phyloP scores from a whole-genome alignment of 2,113 vertebrate genomes.

The Saguinus midas region DNA sequence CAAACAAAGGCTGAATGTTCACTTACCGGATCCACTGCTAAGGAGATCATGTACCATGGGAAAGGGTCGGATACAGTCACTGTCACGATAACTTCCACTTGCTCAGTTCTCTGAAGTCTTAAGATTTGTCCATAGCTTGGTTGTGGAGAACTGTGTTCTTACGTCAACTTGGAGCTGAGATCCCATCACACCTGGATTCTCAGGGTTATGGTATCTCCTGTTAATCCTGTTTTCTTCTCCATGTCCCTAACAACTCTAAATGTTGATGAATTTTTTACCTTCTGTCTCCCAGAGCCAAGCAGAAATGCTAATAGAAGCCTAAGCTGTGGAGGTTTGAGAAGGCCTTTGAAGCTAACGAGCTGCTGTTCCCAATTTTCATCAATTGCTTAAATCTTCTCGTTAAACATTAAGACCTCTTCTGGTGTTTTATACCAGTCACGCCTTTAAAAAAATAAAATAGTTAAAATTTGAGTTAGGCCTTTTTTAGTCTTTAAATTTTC shows the following conservation, averaged over 20 bases:
- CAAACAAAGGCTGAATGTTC: background rate
- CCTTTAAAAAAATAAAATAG: background rate
- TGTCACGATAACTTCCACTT: background rate
- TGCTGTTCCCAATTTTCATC: background rate
- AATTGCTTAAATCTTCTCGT: background rate
- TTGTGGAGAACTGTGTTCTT: background rate
- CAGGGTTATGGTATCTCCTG: background rate
- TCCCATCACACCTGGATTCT: background rate
- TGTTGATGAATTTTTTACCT: background rate
- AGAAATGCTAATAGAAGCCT: background rate
- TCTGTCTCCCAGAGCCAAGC: background rate
- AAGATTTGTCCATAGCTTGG: background rate
- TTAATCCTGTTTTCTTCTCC: background rate
- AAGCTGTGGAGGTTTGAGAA: background rate
- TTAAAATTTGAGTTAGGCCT: conserved; percentile 21
- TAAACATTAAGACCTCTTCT: background rate
- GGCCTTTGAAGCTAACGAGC: background rate
- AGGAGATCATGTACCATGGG: background rate
- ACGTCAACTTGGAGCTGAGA: background rate
- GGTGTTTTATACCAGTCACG: background rate
- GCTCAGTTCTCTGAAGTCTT: background rate
- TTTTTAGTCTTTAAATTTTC: conserved; percentile 19
- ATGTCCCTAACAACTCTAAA: background rate
- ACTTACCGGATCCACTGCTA: background rate
- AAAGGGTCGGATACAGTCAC: background rate